Percentiles rank a stretch among this genome's conserved stretches.
Evolutionary conservation across 2,888 invertebrate genomes (phyloP).

Genomic region (Cheilosia variabilis): DNA sequence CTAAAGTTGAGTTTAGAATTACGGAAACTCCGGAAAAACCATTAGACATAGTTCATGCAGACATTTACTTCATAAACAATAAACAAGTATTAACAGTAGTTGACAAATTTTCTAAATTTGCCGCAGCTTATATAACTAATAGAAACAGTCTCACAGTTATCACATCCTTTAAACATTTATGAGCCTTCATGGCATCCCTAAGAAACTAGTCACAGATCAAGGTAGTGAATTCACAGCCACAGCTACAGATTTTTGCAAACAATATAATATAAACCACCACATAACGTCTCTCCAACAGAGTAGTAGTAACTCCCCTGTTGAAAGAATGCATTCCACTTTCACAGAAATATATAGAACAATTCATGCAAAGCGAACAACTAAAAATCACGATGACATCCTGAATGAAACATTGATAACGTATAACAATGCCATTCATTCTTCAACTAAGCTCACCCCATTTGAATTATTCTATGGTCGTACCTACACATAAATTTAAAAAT

Average conservation of each 20-base stretch:
- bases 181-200: no score
- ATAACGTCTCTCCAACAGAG: constrained; percentile 16
- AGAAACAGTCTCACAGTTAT: no score
- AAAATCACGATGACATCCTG: constrained; percentile 1
- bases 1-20: no score
- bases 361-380: constrained; percentile 8
- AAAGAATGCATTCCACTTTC: constrained; percentile 11
- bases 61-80: no score
- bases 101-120: no score
- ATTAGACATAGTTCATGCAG: no score
- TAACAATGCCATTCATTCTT: not conserved
- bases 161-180: no score
- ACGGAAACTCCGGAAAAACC: no score
- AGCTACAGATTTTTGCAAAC: constrained; percentile 8
- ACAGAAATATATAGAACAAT: constrained; percentile 9
- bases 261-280: constrained; percentile 3
- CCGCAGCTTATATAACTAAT: no score
- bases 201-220: constrained; percentile 2
- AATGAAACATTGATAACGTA: not conserved
- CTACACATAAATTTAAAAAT: constrained; percentile 8
- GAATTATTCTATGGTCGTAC: not conserved
- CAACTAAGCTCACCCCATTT: not conserved
- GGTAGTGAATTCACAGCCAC: constrained; percentile 11
- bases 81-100: no score
- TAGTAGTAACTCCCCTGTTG: constrained; percentile 14